A percentile compares a stretch with the other conserved stretches of the same genome.
phyloP scores from a whole-genome alignment of 1,140 invertebrate species.

The Drosophila trapezifrons region DNA sequence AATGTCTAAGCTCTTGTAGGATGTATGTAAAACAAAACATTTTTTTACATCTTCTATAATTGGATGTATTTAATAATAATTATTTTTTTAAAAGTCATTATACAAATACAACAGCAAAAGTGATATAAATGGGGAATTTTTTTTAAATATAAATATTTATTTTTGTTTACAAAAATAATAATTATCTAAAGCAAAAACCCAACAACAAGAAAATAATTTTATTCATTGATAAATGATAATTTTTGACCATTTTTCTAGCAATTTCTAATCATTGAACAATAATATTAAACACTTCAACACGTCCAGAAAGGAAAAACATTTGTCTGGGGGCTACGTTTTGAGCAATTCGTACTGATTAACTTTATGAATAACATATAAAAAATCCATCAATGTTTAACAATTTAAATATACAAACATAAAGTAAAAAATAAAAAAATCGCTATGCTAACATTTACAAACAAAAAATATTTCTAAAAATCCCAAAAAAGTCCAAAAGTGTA shows the following conservation, averaged over 20 bases:
- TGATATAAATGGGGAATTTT: neutral
- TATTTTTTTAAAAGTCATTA: no score
- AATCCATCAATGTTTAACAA: slow-evolving; percentile 54
- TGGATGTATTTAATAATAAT: no score
- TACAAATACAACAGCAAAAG: no score
- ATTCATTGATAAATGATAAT: neutral
- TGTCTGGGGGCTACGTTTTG: slow-evolving; percentile 21
- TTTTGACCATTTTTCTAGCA: neutral
- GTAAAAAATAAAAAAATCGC: slow-evolving; percentile 8
- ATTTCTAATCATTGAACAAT: neutral
- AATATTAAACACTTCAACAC: neutral
- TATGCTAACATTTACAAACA: slow-evolving; percentile 58
- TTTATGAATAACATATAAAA: slow-evolving; percentile 42
- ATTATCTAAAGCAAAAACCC: no score
- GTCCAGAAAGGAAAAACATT: neutral
- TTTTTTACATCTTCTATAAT: neutral
- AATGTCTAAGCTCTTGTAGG: neutral
- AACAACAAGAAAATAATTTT: no score
- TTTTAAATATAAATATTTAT: no score
- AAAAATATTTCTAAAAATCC: slow-evolving; percentile 32
- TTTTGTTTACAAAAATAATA: no score
- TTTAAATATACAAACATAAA: slow-evolving; percentile 47
- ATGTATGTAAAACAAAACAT: neutral
- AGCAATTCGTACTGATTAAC: slow-evolving; percentile 76
- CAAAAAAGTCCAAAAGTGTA: slow-evolving; percentile 43